Base-by-base conservation (phyloP, 2,797 vertebrate genomes). In the Hafferia zeledoni region DNA sequence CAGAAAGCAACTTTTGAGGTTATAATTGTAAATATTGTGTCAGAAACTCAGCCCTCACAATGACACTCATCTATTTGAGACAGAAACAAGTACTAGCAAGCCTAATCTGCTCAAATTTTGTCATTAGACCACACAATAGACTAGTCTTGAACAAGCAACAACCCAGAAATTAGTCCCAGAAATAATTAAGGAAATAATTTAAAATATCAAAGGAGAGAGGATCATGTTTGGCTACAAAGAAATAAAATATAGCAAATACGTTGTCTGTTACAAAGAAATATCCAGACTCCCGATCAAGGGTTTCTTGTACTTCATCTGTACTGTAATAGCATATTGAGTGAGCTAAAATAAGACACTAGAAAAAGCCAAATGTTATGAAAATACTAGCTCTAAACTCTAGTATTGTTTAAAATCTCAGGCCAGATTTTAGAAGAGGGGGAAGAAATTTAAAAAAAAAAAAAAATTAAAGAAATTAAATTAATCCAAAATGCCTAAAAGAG, bases 11-110 rank as follows among this genome's bases (percentile, higher is more conserved):
- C 39, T 91, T 93, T 33, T 69, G 60, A 52, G 57, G 84, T 83
- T 89, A 53, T 86, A 95, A 87, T n/a, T 84, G 92, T 76, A 95
- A 95, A 93, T 90, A 94, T 82, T 94, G 59, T 93, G 83, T 90
- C 83, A 95, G 86, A 94, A 96, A 77, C 37, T 80, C 70, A 90
- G 30, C 25, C 49, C 14, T 85, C n/a, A 60, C 43, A 84, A 63
- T 57, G 78, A 77, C 77, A 60, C 7, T 89, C 17, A 2, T 72
- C 74, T 77, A 50, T 90, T 84, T 95, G 37, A 71, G 79, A 87
- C 3, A 71, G 75, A 95, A 77, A 18, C 64, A 84, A 90, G 59
- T 52, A 84, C 71, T 60, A 87, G 78, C 67, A 90, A 89, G 63
- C 39, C 25, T 94, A 72, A 94, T 95, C 52, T 83, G 74, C 50